Conservation (phyloP, 2,888 invertebrate species). For the Chirona hameri region DNA sequence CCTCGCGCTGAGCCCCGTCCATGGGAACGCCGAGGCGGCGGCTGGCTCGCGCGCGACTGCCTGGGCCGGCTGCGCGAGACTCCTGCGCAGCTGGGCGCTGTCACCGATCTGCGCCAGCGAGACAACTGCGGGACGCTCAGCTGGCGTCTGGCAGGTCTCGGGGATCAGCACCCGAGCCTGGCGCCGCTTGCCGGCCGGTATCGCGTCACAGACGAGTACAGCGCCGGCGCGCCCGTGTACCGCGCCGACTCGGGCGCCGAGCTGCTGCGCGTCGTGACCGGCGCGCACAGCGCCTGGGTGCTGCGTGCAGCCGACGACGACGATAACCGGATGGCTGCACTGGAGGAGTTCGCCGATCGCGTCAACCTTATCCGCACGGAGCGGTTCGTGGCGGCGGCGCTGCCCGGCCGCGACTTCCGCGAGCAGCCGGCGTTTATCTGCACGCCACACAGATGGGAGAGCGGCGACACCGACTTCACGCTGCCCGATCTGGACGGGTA, state of each 20-base stretch:
- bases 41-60: background rate
- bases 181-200: background rate
- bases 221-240: slow-evolving; percentile 8
- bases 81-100: background rate
- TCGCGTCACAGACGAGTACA: background rate
- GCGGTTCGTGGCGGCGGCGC: background rate
- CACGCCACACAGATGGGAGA: background rate
- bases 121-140: background rate
- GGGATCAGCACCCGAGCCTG: background rate
- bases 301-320: background rate
- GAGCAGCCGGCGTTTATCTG: background rate
- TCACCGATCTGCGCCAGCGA: background rate
- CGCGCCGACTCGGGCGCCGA: background rate
- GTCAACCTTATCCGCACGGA: background rate
- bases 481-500: background rate
- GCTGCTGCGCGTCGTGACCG: background rate
- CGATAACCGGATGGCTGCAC: background rate
- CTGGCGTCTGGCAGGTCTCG: background rate
- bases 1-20: background rate
- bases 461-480: background rate
- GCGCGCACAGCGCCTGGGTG: background rate
- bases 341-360: background rate
- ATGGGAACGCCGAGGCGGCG: background rate
- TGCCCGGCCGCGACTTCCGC: background rate
- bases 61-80: background rate